A percentile compares a stretch with the other conserved stretches of the same genome.
phyloP scores from a whole-genome alignment of 2,797 vertebrate species.

The Sphenodon punctatus region DNA sequence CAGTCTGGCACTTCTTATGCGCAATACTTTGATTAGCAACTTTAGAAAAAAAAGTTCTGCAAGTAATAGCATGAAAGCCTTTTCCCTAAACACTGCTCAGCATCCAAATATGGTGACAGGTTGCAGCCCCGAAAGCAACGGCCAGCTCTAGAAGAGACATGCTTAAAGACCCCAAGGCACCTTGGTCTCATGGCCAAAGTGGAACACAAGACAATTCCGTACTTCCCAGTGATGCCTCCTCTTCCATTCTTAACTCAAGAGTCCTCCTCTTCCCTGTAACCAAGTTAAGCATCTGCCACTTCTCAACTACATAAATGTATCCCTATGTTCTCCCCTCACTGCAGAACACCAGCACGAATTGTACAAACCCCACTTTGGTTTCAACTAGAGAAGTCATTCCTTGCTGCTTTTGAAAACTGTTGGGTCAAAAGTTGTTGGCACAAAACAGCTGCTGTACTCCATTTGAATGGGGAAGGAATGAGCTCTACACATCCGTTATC shows the following conservation, averaged over 20 bases:
- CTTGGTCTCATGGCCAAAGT: no score
- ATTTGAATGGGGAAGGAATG: fast-evolving
- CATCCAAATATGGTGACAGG: neutral
- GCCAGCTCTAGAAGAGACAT: neutral
- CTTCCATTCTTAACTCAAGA: no score
- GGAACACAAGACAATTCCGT: no score
- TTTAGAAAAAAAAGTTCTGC: neutral
- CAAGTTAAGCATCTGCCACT: no score
- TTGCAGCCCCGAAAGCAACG: neutral
- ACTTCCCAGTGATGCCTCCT: no score
- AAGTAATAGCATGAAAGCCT: neutral
- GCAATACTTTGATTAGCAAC: neutral
- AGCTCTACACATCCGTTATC: neutral
- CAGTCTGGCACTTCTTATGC: no score
- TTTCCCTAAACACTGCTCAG: neutral
- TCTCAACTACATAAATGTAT: no score
- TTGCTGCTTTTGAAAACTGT: neutral
- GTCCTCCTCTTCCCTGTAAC: no score
- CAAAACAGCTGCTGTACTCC: neutral
- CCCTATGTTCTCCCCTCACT: no score
- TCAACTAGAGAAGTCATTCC: neutral
- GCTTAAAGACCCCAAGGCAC: neutral
- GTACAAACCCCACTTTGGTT: neutral
- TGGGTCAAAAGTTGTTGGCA: no score
- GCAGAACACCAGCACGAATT: no score